phyloP scores from a whole-genome alignment of 1,140 invertebrate species.

The Drosophila pseudoobscura region DNA sequence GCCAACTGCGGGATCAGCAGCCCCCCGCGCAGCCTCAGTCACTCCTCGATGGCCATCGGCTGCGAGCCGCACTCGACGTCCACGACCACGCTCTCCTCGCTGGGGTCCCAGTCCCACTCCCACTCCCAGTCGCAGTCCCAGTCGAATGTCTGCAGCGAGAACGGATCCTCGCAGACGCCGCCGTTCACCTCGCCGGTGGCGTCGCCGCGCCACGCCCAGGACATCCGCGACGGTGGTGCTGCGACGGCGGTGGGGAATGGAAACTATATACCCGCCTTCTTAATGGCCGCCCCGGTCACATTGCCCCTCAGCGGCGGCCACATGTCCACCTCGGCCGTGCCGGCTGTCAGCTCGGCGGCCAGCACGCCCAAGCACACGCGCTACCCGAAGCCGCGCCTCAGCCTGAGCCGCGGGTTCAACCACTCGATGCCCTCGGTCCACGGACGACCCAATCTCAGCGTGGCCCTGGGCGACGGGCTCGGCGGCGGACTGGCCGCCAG shows the following conservation, averaged over 20 bases:
- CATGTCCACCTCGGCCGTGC: conserved; percentile 42
- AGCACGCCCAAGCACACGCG: conserved; percentile 79
- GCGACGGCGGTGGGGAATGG: conserved; percentile 22
- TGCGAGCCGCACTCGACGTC: conserved; percentile 43
- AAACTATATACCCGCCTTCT: conserved; percentile 68
- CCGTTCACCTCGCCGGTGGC: conserved; percentile 19
- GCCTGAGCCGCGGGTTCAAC: conserved; percentile 77
- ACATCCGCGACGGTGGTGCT: no score
- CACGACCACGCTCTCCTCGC: conserved; percentile 52
- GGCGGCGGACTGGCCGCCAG: conserved; percentile 26
- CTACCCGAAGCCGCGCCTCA: conserved; percentile 76
- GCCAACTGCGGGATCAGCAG: conserved; percentile 3
- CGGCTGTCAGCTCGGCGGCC: conserved; percentile 66
- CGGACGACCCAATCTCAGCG: conserved; percentile 84
- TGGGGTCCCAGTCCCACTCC: conserved; percentile 13
- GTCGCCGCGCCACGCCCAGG: conserved; percentile 16
- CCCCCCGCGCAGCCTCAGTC: conserved; percentile 6
- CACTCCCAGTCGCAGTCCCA: neutral
- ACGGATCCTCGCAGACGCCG: neutral
- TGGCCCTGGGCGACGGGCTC: conserved; percentile 44
- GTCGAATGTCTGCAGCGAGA: neutral
- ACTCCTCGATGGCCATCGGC: conserved; percentile 30
- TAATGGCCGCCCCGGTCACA: conserved; percentile 68
- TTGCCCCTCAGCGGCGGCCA: conserved; percentile 61
- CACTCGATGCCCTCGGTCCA: conserved; percentile 86